Percentiles rank a stretch among this genome's conserved stretches.
Evolutionary conservation across 1,140 invertebrate genomes (phyloP).

Genomic region (Pantala flavescens): DNA sequence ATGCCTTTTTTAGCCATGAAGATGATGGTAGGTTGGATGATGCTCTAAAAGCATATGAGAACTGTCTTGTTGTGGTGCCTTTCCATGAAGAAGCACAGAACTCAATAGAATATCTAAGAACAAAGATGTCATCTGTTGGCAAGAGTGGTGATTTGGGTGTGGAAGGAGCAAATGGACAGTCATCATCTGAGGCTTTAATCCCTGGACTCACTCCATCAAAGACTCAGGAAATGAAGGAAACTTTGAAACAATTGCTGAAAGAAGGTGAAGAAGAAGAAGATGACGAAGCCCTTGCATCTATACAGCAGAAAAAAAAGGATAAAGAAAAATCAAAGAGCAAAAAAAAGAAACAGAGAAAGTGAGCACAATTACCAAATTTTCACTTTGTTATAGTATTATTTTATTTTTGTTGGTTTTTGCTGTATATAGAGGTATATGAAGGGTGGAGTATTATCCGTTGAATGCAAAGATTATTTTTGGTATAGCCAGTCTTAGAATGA

Average conservation of each 20-base stretch:
- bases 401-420: too few relatives aligned
- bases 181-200: slow-evolving; percentile 42
- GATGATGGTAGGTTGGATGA: slow-evolving; percentile 77
- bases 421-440: too few relatives aligned
- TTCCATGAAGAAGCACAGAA: slow-evolving; percentile 75
- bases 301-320: slow-evolving; percentile 47
- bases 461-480: too few relatives aligned
- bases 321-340: slow-evolving; percentile 46
- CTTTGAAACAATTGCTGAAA: slow-evolving; percentile 49
- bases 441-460: too few relatives aligned
- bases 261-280: slow-evolving; percentile 27
- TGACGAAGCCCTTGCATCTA: background rate
- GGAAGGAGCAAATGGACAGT: slow-evolving; percentile 44
- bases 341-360: slow-evolving; percentile 58
- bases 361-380: slow-evolving; percentile 11
- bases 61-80: slow-evolving; percentile 66
- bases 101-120: slow-evolving; percentile 64
- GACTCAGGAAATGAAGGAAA: slow-evolving; percentile 49
- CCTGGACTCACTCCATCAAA: slow-evolving; percentile 41
- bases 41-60: slow-evolving; percentile 70
- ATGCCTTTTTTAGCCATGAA: slow-evolving; percentile 43
- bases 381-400: too few relatives aligned
- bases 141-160: background rate
- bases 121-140: slow-evolving; percentile 35
- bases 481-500: too few relatives aligned